phyloP scores from a whole-genome alignment of 2,113 vertebrate genomes.

The Rhabdornis inornatus region DNA sequence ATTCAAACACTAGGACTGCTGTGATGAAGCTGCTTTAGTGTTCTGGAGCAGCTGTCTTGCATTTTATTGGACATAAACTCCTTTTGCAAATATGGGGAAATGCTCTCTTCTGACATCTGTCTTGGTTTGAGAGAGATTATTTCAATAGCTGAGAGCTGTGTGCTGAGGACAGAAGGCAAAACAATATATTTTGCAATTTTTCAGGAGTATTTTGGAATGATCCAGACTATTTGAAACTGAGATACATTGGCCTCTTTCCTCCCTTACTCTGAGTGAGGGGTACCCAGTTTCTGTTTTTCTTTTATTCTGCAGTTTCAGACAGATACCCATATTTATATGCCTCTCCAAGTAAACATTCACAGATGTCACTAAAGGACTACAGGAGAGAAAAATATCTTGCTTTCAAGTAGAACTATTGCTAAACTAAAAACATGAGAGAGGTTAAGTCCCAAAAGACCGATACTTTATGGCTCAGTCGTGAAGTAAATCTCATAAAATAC shows the following conservation, averaged over 20 bases:
- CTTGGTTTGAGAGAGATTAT: neutral
- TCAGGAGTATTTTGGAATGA: neutral
- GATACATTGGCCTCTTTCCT: neutral
- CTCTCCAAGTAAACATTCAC: neutral
- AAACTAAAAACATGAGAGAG: neutral
- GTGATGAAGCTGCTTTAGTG: neutral
- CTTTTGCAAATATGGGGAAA: neutral
- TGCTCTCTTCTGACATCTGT: neutral
- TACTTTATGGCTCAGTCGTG: neutral
- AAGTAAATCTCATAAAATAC: conserved; percentile 5
- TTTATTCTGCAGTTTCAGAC: neutral
- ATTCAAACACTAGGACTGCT: neutral
- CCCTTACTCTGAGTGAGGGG: neutral
- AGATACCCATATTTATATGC: neutral
- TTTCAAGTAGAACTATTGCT: neutral
- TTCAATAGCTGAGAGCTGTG: neutral
- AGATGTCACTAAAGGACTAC: neutral
- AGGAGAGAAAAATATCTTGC: neutral
- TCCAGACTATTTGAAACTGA: neutral
- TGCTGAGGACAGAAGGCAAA: neutral
- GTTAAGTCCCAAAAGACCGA: neutral
- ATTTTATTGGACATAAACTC: neutral
- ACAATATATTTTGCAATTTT: neutral
- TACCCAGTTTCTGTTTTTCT: neutral
- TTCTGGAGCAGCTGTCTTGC: neutral